Evolutionary conservation across 1,140 invertebrate genomes (phyloP).

Genomic region (Parapsyche elsis): DNA sequence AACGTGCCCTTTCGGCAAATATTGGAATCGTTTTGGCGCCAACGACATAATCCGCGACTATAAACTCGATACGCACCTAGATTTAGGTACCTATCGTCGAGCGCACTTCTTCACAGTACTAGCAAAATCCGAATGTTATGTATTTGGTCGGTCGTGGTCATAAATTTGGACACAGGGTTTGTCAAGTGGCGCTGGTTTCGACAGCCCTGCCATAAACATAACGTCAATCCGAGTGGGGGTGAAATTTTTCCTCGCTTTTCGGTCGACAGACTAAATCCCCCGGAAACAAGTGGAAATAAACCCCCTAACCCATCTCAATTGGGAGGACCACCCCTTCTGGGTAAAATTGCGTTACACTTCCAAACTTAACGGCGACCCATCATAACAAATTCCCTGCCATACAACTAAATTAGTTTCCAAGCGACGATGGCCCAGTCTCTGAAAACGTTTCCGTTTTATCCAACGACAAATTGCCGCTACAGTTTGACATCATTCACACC

Average conservation of each 20-base stretch:
- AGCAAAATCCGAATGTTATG: neutral
- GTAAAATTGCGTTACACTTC: neutral
- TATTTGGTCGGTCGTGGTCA: neutral
- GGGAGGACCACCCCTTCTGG: neutral
- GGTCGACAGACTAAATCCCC: neutral
- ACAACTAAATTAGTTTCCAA: neutral
- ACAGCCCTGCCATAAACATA: neutral
- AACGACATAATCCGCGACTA: neutral
- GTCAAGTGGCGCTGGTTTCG: neutral
- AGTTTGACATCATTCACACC: neutral
- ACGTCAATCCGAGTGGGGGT: neutral
- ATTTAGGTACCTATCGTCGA: no score
- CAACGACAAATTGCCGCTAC: neutral
- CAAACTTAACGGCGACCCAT: neutral
- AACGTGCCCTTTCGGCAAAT: neutral
- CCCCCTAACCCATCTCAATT: neutral
- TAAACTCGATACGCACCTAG: no score
- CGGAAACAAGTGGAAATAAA: constrained; percentile 8
- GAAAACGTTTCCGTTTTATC: neutral
- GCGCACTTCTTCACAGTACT: no score
- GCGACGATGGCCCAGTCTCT: neutral
- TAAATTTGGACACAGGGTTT: neutral
- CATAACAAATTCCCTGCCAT: neutral
- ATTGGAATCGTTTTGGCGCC: neutral
- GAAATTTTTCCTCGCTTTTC: neutral